A percentile compares a stretch with the other conserved stretches of the same genome.
Evolutionary conservation across 1,140 invertebrate species (phyloP).

Genomic region (Ceratina australensis): DNA sequence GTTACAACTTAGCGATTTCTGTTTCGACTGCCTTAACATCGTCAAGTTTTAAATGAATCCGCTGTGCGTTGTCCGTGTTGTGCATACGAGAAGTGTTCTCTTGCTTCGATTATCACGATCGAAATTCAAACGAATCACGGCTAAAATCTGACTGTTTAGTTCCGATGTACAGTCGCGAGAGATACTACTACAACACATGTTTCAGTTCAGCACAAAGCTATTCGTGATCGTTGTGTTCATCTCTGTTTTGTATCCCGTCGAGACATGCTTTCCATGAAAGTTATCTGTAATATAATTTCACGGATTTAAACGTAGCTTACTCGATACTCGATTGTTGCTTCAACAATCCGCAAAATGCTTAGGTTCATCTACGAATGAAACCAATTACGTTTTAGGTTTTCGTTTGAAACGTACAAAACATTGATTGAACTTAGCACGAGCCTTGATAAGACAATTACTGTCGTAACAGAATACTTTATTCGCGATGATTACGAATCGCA

Average conservation of each 20-base stretch:
- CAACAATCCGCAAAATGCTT: background rate
- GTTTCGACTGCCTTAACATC: constrained; percentile 24
- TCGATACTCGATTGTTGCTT: background rate
- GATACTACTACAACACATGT: background rate
- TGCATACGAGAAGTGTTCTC: constrained; percentile 25
- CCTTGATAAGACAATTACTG: too few species aligned
- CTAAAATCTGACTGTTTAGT: background rate
- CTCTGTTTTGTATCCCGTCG: constrained; percentile 7
- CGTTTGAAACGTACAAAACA: background rate
- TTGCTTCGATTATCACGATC: constrained; percentile 7
- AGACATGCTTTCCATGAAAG: constrained; percentile 56
- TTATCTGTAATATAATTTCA: constrained; percentile 2
- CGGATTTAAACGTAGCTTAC: background rate
- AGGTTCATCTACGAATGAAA: too few species aligned
- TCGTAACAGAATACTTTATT: too few species aligned
- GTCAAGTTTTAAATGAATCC: constrained; percentile 11
- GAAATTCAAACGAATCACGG: constrained; percentile 1
- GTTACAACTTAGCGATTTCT: constrained; percentile 30
- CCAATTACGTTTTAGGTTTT: background rate
- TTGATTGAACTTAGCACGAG: background rate
- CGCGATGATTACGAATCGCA: background rate
- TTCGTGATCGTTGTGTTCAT: background rate
- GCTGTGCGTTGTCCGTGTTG: constrained; percentile 11
- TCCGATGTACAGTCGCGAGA: background rate
- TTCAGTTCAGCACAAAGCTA: constrained; percentile 27